A percentile compares a stretch with the other conserved stretches of the same genome.
Evolutionary conservation across 2,113 vertebrate genomes (phyloP).

Genomic region (Rhinogobius similis): DNA sequence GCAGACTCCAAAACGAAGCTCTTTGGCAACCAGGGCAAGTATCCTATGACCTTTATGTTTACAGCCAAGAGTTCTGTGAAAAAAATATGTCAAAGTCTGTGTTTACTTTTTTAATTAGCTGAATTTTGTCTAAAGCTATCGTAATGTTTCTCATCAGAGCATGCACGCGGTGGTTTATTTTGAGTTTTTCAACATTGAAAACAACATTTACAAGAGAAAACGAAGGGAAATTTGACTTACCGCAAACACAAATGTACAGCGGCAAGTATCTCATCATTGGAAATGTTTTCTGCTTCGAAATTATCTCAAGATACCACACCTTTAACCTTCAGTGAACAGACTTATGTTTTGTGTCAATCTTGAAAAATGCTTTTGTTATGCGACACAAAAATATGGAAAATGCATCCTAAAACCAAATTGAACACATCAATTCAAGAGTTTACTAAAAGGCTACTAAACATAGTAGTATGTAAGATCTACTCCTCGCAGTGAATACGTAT

Average conservation of each 20-base stretch:
- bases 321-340: neutral
- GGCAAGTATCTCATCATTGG: neutral
- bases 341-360: neutral
- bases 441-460: neutral
- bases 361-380: neutral
- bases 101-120: no score
- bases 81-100: no score
- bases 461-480: constrained; percentile 12
- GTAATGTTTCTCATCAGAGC: neutral
- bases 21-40: no score
- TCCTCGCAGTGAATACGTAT: constrained; percentile 16
- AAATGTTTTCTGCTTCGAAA: neutral
- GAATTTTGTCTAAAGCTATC: no score
- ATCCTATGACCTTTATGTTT: no score
- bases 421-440: neutral
- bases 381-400: neutral
- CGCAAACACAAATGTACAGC: neutral
- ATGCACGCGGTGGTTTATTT: neutral
- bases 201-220: neutral
- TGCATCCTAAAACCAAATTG: neutral
- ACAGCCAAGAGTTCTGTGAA: no score
- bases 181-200: neutral
- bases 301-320: neutral
- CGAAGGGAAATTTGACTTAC: neutral
- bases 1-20: no score